A percentile compares a stretch with the other conserved stretches of the same genome.
Evolutionary conservation across 1,140 invertebrate species (phyloP).

Genomic region (Ectropis grisescens): DNA sequence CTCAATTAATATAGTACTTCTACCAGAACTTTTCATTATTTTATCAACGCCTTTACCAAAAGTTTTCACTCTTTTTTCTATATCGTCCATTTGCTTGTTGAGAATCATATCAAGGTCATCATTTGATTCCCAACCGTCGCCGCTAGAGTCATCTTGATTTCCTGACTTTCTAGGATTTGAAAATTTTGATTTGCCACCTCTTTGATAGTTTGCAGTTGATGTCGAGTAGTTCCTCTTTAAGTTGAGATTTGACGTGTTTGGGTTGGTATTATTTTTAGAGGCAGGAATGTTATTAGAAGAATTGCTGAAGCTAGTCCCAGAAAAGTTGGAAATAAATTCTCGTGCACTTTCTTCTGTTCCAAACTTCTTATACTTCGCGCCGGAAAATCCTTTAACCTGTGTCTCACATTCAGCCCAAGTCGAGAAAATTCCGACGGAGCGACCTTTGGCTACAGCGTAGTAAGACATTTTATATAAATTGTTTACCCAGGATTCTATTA

Average conservation of each 20-base stretch:
- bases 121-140: too few relatives aligned
- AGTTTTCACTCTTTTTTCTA: constrained; percentile 48
- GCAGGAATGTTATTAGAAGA: too few relatives aligned
- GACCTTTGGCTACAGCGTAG: constrained; percentile 76
- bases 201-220: too few relatives aligned
- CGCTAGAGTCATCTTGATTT: too few relatives aligned
- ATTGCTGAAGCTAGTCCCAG: too few relatives aligned
- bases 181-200: too few relatives aligned
- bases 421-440: constrained; percentile 72
- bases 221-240: constrained; percentile 32
- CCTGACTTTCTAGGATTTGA: too few relatives aligned
- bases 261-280: too few relatives aligned
- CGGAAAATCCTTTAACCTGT: constrained; percentile 80
- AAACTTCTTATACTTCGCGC: constrained; percentile 86
- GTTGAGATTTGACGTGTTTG: too few relatives aligned
- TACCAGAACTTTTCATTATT: constrained; percentile 31
- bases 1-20: constrained; percentile 49
- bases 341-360: constrained; percentile 72
- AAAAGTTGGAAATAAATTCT: too few relatives aligned
- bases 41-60: constrained; percentile 46
- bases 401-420: constrained; percentile 80
- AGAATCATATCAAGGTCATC: constrained; percentile 44
- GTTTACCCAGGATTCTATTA: too few relatives aligned
- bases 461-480: constrained; percentile 62
- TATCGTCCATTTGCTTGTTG: constrained; percentile 57